Evolutionary conservation across 2,888 invertebrate genomes (phyloP).

Genomic region (Herminia tarsipennalis): DNA sequence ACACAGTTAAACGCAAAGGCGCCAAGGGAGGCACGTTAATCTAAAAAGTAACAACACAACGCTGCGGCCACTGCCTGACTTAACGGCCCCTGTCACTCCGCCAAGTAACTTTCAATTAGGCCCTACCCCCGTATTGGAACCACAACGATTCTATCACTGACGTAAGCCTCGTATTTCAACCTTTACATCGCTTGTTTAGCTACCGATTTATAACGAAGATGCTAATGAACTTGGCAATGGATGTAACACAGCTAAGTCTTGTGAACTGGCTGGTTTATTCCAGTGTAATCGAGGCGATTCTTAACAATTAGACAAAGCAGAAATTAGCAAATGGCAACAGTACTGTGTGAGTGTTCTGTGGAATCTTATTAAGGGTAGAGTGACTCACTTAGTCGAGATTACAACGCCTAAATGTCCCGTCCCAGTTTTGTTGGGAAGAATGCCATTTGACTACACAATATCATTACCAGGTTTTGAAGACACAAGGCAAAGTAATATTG

Average conservation of each 20-base stretch:
- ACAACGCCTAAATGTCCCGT: constrained; percentile 26
- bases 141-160: constrained; percentile 34
- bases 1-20: constrained; percentile 53
- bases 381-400: constrained; percentile 37
- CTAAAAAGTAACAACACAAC: constrained; percentile 68
- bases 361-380: constrained; percentile 38
- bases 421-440: constrained; percentile 21
- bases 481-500: constrained; percentile 14
- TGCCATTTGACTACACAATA: constrained; percentile 19
- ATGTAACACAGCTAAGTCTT: constrained; percentile 2
- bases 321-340: constrained; percentile 45
- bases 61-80: constrained; percentile 47
- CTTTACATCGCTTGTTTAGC: constrained; percentile 30
- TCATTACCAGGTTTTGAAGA: not conserved
- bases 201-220: constrained; percentile 14
- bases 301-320: constrained; percentile 49
- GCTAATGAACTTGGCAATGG: constrained; percentile 33
- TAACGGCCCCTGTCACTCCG: constrained; percentile 64
- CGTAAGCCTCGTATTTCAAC: constrained; percentile 23
- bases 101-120: constrained; percentile 71
- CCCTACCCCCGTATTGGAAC: constrained; percentile 47
- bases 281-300: constrained; percentile 35
- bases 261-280: constrained; percentile 7
- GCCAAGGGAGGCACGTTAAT: constrained; percentile 66
- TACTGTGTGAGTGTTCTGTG: constrained; percentile 36